Conservation (phyloP, 2,888 invertebrate genomes). For the Drosophila pegasa region DNA sequence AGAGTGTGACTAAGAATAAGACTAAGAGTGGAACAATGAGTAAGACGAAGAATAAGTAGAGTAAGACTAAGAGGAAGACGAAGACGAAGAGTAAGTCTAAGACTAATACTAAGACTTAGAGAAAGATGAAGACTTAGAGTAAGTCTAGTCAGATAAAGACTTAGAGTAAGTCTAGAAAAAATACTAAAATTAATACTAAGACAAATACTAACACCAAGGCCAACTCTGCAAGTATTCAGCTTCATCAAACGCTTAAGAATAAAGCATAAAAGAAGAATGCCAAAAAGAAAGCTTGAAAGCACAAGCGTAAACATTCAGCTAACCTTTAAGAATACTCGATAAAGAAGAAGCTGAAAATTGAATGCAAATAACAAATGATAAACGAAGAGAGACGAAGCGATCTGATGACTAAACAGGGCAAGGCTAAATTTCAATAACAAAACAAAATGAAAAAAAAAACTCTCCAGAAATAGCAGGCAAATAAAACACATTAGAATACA, state of each 20-base stretch:
- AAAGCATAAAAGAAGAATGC: not conserved
- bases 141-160: no score
- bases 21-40: no score
- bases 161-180: not conserved
- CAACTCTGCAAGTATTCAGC: no score
- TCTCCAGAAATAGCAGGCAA: not conserved
- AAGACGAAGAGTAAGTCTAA: not conserved
- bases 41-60: no score
- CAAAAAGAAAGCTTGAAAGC: not conserved
- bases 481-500: not conserved
- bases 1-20: no score
- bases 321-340: not conserved
- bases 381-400: not conserved
- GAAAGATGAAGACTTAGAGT: no score
- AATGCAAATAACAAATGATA: not conserved
- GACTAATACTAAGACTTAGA: no score
- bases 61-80: not conserved
- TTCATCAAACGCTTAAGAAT: not conserved
- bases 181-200: no score
- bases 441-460: not conserved
- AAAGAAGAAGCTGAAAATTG: not conserved
- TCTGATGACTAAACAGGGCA: not conserved
- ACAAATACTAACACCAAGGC: no score
- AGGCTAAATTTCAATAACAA: not conserved
- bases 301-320: not conserved